Evolutionary conservation across 1,140 invertebrate genomes (phyloP).

Genomic region (Drosophila saltans): DNA sequence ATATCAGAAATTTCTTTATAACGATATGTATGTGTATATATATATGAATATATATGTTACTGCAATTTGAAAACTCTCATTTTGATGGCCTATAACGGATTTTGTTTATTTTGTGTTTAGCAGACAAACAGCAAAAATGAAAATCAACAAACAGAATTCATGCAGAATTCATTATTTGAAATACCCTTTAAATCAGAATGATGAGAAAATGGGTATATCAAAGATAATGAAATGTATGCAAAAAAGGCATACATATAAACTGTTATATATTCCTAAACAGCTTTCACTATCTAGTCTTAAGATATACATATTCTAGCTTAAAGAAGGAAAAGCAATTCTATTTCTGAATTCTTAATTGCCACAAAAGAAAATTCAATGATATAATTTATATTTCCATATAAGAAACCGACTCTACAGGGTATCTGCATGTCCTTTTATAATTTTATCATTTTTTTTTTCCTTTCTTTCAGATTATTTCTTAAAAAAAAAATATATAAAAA

Average conservation of each 20-base stretch:
- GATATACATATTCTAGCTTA: too few species aligned
- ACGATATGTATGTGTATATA: conserved; percentile 40
- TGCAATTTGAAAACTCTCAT: conserved; percentile 4
- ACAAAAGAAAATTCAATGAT: too few species aligned
- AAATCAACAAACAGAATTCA: conserved; percentile 61
- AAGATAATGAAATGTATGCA: not conserved
- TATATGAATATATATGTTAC: conserved; percentile 23
- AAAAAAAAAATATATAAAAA: conserved; percentile 62
- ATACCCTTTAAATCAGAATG: not conserved
- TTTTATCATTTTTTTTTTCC: not conserved
- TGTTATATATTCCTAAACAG: too few species aligned
- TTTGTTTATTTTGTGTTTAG: conserved; percentile 75
- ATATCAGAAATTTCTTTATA: not conserved
- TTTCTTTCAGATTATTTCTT: conserved; percentile 3
- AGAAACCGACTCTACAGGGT: not conserved
- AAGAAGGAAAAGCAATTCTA: too few species aligned
- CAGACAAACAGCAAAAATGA: conserved; percentile 77
- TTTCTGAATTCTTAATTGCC: too few species aligned
- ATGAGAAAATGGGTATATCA: not conserved
- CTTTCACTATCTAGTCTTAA: too few species aligned
- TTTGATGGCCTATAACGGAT: conserved; percentile 21
- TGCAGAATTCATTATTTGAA: conserved; percentile 47
- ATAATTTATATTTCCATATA: too few species aligned
- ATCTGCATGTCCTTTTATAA: not conserved
- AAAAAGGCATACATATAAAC: too few species aligned